These are phyloP conservation scores for Andrena marginata DNA, from an alignment of 2,888 invertebrate species.

Conservation along the genomic window DNA sequence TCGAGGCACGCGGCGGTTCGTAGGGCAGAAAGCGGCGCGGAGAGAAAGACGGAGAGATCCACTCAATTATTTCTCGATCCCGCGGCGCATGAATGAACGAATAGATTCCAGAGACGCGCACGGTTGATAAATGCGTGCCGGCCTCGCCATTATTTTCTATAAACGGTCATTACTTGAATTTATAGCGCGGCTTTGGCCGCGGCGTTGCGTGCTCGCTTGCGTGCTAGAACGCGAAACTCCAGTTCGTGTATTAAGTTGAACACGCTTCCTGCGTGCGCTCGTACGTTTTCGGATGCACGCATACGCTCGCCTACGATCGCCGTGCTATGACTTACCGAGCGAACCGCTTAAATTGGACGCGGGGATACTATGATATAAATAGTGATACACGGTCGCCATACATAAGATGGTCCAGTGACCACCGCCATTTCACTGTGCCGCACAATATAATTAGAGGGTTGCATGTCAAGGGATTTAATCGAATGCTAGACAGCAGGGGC, in stretches of 20 bases:
- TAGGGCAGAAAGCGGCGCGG: slow-evolving; percentile 24
- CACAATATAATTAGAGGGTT: too few species aligned
- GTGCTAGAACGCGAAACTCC: slow-evolving; percentile 44
- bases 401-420: neutral
- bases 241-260: slow-evolving; percentile 49
- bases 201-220: slow-evolving; percentile 44
- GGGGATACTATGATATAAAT: slow-evolving; percentile 7
- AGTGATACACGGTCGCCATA: neutral
- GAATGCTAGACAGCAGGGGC: too few species aligned
- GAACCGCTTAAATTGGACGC: slow-evolving; percentile 34
- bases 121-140: slow-evolving; percentile 68
- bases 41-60: slow-evolving; percentile 35
- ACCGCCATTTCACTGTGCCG: neutral
- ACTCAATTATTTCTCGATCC: slow-evolving; percentile 68
- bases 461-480: too few species aligned
- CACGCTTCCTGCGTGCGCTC: slow-evolving; percentile 51
- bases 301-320: slow-evolving; percentile 16
- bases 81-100: slow-evolving; percentile 66
- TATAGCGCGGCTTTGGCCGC: slow-evolving; percentile 47
- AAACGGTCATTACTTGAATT: slow-evolving; percentile 72
- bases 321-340: slow-evolving; percentile 23
- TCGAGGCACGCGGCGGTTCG: slow-evolving; percentile 11
- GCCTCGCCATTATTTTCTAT: slow-evolving; percentile 70
- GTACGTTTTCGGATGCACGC: slow-evolving; percentile 18
- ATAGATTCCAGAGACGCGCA: slow-evolving; percentile 65